Evolutionary conservation across 2,113 vertebrate genomes (phyloP).

Genomic region (Eulemur rufifrons): DNA sequence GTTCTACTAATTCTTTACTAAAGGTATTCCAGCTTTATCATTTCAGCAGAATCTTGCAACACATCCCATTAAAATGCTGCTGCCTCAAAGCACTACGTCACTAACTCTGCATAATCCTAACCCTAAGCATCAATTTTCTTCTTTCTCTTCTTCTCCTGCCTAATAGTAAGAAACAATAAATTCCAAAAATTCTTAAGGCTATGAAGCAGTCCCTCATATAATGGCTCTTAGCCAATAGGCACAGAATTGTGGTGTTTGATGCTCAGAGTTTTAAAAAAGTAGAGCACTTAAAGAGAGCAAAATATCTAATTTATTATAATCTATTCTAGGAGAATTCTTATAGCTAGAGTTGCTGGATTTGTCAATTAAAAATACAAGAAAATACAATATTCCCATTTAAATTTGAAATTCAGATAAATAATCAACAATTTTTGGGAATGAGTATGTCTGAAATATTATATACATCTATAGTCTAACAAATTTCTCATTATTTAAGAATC

Average conservation of each 20-base stretch:
- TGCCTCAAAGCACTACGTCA: neutral
- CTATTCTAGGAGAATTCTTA: neutral
- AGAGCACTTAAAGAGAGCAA: neutral
- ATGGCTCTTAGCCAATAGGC: neutral
- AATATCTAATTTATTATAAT: neutral
- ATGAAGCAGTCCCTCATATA: neutral
- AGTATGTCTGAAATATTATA: neutral
- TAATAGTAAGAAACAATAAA: neutral
- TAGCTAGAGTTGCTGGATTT: neutral
- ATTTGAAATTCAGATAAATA: neutral
- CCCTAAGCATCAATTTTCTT: neutral
- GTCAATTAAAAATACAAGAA: constrained; percentile 1
- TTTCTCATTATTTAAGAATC: neutral
- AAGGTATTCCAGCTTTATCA: neutral
- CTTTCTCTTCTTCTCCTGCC: neutral
- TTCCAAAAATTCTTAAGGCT: neutral
- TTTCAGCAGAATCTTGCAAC: neutral
- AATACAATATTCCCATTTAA: neutral
- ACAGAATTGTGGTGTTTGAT: neutral
- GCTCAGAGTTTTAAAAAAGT: neutral
- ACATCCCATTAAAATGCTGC: neutral
- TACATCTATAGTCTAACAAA: neutral
- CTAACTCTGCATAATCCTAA: neutral
- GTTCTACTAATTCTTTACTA: neutral
- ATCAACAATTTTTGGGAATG: neutral